A percentile compares a stretch with the other conserved stretches of the same genome.
Evolutionary conservation across 2,797 vertebrate species (phyloP).

Genomic region (Microchirus variegatus): DNA sequence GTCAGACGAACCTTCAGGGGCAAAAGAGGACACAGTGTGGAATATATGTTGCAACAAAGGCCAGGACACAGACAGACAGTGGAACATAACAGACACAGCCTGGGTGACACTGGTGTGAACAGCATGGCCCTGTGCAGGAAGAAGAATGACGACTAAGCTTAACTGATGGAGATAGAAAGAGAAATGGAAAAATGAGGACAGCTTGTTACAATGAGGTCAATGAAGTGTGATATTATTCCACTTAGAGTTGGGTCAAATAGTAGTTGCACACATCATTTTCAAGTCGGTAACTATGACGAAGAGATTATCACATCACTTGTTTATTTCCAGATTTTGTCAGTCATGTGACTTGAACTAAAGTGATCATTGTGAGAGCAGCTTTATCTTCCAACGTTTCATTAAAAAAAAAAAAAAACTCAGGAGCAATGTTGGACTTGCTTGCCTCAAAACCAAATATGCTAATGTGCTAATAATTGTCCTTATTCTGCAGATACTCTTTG

Average conservation of each 20-base stretch:
- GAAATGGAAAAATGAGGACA: slow-evolving; percentile 21
- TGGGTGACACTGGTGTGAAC: slow-evolving; percentile 31
- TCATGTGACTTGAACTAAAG: not conserved
- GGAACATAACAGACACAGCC: slow-evolving; percentile 20
- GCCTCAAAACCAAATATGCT: not conserved
- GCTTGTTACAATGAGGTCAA: slow-evolving; percentile 30
- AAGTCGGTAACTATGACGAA: not conserved
- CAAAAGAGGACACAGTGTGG: not conserved
- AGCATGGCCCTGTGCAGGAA: slow-evolving; percentile 59
- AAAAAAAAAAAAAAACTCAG: not conserved
- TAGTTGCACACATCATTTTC: not conserved
- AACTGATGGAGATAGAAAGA: slow-evolving; percentile 14
- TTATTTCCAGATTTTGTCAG: not conserved
- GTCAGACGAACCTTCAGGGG: slow-evolving; percentile 86
- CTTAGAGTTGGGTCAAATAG: slow-evolving; percentile 56
- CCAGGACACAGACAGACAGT: slow-evolving; percentile 2
- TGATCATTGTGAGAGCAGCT: not conserved
- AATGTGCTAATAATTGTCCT: not conserved
- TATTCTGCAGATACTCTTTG: slow-evolving; percentile 38
- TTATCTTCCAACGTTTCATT: not conserved
- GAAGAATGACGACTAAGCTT: slow-evolving; percentile 23
- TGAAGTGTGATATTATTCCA: slow-evolving; percentile 25
- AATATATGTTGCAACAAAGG: not conserved
- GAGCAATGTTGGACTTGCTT: not conserved
- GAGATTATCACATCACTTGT: not conserved